Percentiles rank a stretch among this genome's conserved stretches.
Evolutionary conservation across 1,140 invertebrate species (phyloP).

Genomic region (Anthonomus grandis): DNA sequence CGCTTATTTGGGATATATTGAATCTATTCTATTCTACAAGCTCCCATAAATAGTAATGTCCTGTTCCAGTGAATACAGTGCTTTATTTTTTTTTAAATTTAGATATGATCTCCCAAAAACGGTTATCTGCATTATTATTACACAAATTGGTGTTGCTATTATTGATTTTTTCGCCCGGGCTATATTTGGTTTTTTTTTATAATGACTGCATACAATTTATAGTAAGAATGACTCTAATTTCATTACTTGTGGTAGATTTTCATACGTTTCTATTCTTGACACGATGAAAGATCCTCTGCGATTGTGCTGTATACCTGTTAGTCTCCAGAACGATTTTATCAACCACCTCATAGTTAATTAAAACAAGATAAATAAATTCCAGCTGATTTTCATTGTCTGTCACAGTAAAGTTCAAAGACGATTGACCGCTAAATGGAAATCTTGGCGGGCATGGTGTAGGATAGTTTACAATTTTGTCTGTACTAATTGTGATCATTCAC

Average conservation of each 20-base stretch:
- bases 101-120: too few relatives aligned
- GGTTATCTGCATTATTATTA: too few relatives aligned
- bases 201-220: constrained; percentile 4
- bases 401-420: not conserved
- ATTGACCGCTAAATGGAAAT: not conserved
- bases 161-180: too few relatives aligned
- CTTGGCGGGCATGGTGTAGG: too few relatives aligned
- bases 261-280: not conserved
- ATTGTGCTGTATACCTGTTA: not conserved
- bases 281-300: not conserved
- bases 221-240: not conserved
- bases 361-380: too few relatives aligned
- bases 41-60: too few relatives aligned
- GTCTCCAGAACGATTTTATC: not conserved
- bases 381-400: not conserved
- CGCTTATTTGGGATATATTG: not conserved
- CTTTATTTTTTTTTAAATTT: too few relatives aligned
- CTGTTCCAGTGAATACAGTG: too few relatives aligned
- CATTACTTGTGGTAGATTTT: not conserved
- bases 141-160: too few relatives aligned
- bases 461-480: not conserved
- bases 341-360: not conserved
- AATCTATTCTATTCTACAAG: not conserved
- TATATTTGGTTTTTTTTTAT: not conserved
- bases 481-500: not conserved